phyloP scores from a whole-genome alignment of 1,140 invertebrate genomes.

The Varroa destructor region DNA sequence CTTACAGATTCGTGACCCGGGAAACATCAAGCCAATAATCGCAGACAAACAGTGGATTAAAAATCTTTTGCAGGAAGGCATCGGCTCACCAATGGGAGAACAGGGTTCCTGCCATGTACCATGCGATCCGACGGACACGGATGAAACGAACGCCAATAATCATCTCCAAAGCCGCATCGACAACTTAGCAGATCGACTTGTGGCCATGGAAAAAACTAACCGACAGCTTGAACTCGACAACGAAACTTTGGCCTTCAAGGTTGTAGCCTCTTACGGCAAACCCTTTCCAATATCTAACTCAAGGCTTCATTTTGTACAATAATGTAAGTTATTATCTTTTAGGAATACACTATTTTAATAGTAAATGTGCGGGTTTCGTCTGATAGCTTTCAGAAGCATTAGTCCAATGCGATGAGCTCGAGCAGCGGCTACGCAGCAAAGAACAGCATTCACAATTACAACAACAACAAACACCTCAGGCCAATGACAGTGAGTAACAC shows the following conservation, averaged over 20 bases:
- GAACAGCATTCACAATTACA: background rate
- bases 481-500: background rate
- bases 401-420: slow-evolving; percentile 34
- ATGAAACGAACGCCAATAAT: slow-evolving; percentile 21
- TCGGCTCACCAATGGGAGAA: background rate
- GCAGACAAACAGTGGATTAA: slow-evolving; percentile 25
- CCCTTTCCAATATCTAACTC: too few relatives aligned
- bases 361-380: background rate
- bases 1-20: slow-evolving; percentile 22
- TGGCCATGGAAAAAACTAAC: slow-evolving; percentile 32
- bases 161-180: slow-evolving; percentile 24
- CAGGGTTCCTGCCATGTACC: background rate
- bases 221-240: slow-evolving; percentile 34
- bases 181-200: slow-evolving; percentile 5
- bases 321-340: slow-evolving; percentile 29
- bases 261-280: background rate
- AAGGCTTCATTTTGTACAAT: too few relatives aligned
- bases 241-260: slow-evolving; percentile 34
- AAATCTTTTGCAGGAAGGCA: slow-evolving; percentile 19
- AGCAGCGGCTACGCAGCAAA: slow-evolving; percentile 31
- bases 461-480: too few relatives aligned
- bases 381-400: slow-evolving; percentile 33
- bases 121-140: background rate
- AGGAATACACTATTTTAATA: background rate
- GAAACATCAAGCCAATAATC: slow-evolving; percentile 26